Evolutionary conservation across 35 echinoderm and acorn worm genomes (phyloP).

Genomic region (Acanthaster planci): DNA sequence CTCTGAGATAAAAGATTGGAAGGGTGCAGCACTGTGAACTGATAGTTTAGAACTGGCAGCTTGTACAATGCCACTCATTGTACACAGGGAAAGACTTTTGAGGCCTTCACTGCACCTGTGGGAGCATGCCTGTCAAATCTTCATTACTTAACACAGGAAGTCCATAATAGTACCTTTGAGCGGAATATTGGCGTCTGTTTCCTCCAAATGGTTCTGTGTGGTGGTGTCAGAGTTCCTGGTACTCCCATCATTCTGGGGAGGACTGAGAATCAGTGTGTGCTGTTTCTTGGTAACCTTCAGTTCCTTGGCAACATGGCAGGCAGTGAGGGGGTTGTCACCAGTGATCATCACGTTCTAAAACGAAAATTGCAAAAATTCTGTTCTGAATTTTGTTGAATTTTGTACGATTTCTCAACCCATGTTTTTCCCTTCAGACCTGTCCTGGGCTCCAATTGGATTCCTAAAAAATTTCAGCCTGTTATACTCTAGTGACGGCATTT

Average conservation of each 20-base stretch:
- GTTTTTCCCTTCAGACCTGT: too few relatives aligned
- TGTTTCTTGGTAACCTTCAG: constrained; percentile 79
- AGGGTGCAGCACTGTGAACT: too few relatives aligned
- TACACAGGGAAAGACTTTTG: too few relatives aligned
- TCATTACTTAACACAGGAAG: neutral
- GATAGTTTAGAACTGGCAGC: too few relatives aligned
- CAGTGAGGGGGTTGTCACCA: constrained; percentile 97
- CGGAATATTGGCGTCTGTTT: neutral
- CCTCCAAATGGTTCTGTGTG: neutral
- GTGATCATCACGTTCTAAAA: constrained; percentile 91
- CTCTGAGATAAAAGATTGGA: too few relatives aligned
- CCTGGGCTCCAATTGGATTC: too few relatives aligned
- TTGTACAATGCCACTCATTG: too few relatives aligned
- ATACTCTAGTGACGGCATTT: neutral
- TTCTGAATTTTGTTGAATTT: too few relatives aligned
- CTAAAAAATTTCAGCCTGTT: neutral
- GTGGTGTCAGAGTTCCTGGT: neutral
- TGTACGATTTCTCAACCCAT: too few relatives aligned
- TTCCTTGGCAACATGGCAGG: constrained; percentile 98
- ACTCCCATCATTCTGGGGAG: constrained; percentile 45
- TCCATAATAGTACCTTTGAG: neutral
- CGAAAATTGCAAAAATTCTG: neutral
- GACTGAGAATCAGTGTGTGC: constrained; percentile 79
- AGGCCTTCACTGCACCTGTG: too few relatives aligned
- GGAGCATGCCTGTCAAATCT: too few relatives aligned